These are phyloP conservation scores for Gobiocypris rarus DNA, from an alignment of 2,113 vertebrate species.

Conservation along the genomic window DNA sequence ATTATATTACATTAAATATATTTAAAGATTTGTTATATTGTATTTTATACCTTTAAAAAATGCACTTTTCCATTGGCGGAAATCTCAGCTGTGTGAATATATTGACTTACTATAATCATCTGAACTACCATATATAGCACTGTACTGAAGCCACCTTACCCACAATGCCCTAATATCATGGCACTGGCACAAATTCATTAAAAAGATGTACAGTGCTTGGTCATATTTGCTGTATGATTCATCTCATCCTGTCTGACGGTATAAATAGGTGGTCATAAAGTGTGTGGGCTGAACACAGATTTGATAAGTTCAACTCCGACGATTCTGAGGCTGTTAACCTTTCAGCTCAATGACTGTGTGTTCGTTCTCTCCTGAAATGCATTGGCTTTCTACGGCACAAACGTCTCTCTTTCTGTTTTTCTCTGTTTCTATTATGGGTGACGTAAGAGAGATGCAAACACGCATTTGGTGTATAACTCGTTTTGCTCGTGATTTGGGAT, in stretches of 20 bases:
- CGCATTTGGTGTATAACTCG: not conserved
- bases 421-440: not conserved
- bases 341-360: not conserved
- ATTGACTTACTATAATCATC: no score
- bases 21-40: no score
- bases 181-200: not conserved
- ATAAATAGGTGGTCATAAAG: not conserved
- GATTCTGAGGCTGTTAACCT: slow-evolving; percentile 18
- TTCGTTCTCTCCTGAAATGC: not conserved
- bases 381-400: not conserved
- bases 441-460: slow-evolving; percentile 21
- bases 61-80: no score
- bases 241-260: not conserved
- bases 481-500: not conserved
- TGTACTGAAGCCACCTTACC: not conserved
- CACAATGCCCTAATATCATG: not conserved
- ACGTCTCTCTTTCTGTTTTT: not conserved
- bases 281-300: slow-evolving; percentile 1
- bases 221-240: not conserved
- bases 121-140: not conserved
- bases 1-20: not conserved
- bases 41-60: no score
- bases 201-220: not conserved
- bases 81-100: no score
- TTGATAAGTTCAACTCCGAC: slow-evolving; percentile 31